phyloP scores from a whole-genome alignment of 2,888 invertebrate species.

The Zygaena filipendulae region DNA sequence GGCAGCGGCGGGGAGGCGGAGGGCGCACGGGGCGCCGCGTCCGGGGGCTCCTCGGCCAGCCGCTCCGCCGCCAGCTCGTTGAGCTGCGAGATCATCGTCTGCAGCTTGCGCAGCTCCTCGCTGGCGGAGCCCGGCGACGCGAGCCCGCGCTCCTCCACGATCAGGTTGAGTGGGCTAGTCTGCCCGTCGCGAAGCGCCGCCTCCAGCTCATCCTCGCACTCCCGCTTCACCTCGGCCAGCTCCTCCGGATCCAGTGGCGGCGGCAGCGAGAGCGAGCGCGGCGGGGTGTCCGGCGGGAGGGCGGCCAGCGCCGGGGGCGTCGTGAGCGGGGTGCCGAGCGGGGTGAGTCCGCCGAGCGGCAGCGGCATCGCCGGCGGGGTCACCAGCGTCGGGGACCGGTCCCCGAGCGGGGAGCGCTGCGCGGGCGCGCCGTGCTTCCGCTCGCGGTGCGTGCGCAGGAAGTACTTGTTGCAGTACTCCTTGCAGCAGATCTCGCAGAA shows the following conservation, averaged over 20 bases:
- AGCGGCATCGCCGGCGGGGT: conserved; percentile 34
- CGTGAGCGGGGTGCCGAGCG: conserved; percentile 77
- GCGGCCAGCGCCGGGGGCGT: conserved; percentile 73
- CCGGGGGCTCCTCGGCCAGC: conserved; percentile 43
- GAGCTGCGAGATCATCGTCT: conserved; percentile 90
- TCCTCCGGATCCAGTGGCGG: conserved; percentile 41
- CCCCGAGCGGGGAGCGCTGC: conserved; percentile 38
- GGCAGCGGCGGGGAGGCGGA: conserved; percentile 48
- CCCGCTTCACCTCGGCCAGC: conserved; percentile 64
- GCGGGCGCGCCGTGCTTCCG: conserved; percentile 87
- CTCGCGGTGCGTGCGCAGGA: conserved; percentile 90
- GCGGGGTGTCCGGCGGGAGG: conserved; percentile 77
- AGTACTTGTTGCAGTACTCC: conserved; percentile 94
- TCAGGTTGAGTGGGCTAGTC: conserved; percentile 82
- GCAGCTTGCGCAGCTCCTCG: conserved; percentile 87
- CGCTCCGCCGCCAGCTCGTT: conserved; percentile 79
- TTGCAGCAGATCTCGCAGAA: conserved; percentile 94
- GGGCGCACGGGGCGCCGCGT: conserved; percentile 38
- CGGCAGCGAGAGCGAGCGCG: conserved; percentile 37
- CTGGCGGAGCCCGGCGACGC: conserved; percentile 75
- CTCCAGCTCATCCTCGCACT: conserved; percentile 50
- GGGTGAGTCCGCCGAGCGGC: conserved; percentile 74
- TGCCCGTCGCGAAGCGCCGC: conserved; percentile 69
- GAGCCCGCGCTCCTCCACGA: conserved; percentile 73
- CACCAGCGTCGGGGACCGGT: conserved; percentile 62